Conservation (phyloP, 2,888 invertebrate species). For the Helicoverpa assulta region DNA sequence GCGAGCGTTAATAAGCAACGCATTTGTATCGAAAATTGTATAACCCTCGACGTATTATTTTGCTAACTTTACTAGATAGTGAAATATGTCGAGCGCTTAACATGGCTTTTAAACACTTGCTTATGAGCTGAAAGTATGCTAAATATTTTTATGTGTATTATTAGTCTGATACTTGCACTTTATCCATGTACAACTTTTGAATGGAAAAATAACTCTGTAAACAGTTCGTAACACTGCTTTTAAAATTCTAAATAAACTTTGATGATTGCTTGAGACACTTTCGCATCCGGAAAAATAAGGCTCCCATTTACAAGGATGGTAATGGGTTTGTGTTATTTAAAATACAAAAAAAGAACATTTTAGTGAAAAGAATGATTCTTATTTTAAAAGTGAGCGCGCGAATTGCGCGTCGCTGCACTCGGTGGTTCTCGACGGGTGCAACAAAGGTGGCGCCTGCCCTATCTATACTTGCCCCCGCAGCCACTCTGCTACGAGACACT, state of each 20-base stretch:
- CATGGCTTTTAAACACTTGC: conserved; percentile 32
- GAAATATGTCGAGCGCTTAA: conserved; percentile 53
- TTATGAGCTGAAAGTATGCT: conserved; percentile 6
- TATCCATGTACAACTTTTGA: conserved; percentile 16
- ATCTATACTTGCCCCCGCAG: conserved; percentile 74
- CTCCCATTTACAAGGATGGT: conserved; percentile 5
- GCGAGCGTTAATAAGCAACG: conserved; percentile 66
- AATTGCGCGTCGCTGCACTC: conserved; percentile 65
- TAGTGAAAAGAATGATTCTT: conserved; percentile 55
- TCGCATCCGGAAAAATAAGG: background rate
- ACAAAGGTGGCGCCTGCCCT: conserved; percentile 81
- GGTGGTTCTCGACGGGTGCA: conserved; percentile 66
- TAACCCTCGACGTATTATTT: conserved; percentile 65
- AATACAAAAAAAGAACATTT: conserved; percentile 26
- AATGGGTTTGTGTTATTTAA: conserved; percentile 11
- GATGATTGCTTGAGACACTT: background rate
- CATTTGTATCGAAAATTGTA: conserved; percentile 69
- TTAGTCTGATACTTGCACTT: conserved; percentile 7
- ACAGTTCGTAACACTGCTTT: conserved; percentile 3
- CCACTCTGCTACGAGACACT: conserved; percentile 70
- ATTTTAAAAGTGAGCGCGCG: conserved; percentile 64
- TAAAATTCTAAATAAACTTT: background rate
- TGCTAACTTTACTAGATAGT: conserved; percentile 62
- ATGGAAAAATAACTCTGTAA: conserved; percentile 1
- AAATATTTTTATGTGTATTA: conserved; percentile 19